Base-by-base conservation (phyloP, 2,113 vertebrate genomes). In the Myotis davidii region DNA sequence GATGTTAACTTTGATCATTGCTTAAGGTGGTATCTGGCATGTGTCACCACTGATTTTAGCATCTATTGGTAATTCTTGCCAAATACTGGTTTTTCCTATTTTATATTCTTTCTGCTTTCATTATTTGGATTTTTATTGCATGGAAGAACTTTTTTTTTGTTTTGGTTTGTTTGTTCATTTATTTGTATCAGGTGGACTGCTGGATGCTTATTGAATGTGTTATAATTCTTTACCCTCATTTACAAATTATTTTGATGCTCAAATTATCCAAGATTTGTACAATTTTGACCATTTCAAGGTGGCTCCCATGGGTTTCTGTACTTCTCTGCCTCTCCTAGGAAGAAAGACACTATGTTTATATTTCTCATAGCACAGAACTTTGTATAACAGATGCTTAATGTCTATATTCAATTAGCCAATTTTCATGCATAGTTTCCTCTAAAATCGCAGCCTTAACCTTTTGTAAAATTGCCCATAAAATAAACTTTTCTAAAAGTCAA, bases 391-490 rank as follows among this genome's bases (percentile, higher is more conserved):
- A 67, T 78, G 14, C 23, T 82, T 64, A 45, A 17, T 56, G 86
- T 54, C 34, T 69, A 27, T 34, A 86, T 50, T 61, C 23, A 76
- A 76, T 92, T 90, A 69, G 10, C 67, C 14, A 54, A n/a, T 45
- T 85, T 81, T 34, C 3, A 54, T 37, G 4, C 45, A 73, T 20
- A 42, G 3, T 81, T 81, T 74, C 12, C 74, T 69, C 73, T 90
- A 86, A 45, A 81, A 27, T 37, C 29, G 92, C 8, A 25, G 3
- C 34, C 9, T 91, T 84, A 54, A 59, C 12, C 59, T 70, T 87
- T 61, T 87, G n/a, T 77, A 91, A 82, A 91, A 83, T 77, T 87
- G 34, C 50, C 17, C 21, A 91, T 29, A 72, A 88, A 91, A 61
- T 37, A 65, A 76, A 64, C 25, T 70, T 94, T 48, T 34, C 37